Evolutionary conservation across 2,888 invertebrate genomes (phyloP).

Genomic region (Bembecia ichneumoniformis): DNA sequence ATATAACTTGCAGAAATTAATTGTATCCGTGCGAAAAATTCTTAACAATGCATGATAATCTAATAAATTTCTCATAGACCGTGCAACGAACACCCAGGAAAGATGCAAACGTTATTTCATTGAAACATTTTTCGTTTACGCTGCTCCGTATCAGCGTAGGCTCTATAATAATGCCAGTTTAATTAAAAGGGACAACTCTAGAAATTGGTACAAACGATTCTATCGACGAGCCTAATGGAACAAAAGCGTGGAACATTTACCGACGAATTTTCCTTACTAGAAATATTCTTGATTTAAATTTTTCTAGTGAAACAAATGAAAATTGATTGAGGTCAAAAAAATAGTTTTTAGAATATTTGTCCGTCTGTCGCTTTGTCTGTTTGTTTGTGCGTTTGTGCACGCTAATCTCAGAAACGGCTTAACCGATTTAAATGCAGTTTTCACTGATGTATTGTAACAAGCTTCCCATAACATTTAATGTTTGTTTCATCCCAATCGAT

Average conservation of each 20-base stretch:
- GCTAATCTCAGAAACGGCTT: too few species aligned
- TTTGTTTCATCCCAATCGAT: too few species aligned
- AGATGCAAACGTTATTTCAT: conserved; percentile 10
- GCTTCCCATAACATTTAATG: too few species aligned
- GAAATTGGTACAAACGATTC: background rate
- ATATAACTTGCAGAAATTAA: too few species aligned
- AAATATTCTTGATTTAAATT: background rate
- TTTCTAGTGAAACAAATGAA: too few species aligned
- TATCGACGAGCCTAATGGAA: background rate
- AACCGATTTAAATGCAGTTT: too few species aligned
- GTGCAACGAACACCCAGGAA: conserved; percentile 1
- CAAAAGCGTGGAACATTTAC: background rate
- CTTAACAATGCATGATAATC: background rate
- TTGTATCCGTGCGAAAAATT: too few species aligned
- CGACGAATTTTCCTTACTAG: background rate
- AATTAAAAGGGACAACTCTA: conserved; percentile 1
- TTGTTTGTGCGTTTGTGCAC: too few species aligned
- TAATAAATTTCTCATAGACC: background rate
- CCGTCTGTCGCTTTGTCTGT: too few species aligned
- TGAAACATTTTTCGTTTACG: conserved; percentile 5
- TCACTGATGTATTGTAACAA: too few species aligned
- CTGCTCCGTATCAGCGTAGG: background rate
- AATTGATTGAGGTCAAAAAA: too few species aligned
- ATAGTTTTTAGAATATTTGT: too few species aligned
- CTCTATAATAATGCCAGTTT: conserved; percentile 3